phyloP scores from a whole-genome alignment of 2,888 invertebrate species.

The Nezara viridula region DNA sequence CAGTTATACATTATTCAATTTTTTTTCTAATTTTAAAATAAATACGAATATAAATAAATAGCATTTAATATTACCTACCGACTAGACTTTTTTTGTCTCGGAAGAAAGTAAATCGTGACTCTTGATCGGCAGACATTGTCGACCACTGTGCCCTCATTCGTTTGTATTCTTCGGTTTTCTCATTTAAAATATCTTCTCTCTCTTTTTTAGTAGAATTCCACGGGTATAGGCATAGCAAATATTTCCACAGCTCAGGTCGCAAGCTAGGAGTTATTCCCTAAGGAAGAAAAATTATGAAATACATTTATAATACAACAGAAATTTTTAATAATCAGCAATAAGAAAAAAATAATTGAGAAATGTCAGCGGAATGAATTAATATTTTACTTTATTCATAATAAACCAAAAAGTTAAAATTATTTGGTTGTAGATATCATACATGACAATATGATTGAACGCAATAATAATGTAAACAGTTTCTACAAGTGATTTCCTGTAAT shows the following conservation, averaged over 20 bases:
- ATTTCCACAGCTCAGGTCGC: conserved; percentile 93
- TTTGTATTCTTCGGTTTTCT: conserved; percentile 88
- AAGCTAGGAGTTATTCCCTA: conserved; percentile 85
- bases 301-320: not conserved
- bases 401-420: no score
- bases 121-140: conserved; percentile 88
- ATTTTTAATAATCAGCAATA: not conserved
- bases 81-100: conserved; percentile 93
- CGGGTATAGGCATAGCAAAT: conserved; percentile 87
- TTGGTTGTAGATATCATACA: no score
- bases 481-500: no score
- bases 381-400: no score
- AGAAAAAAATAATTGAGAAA: not conserved
- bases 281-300: conserved; percentile 23
- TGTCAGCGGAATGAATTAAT: no score
- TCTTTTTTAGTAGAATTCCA: conserved; percentile 86
- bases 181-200: conserved; percentile 78
- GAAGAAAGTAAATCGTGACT: conserved; percentile 87
- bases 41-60: not conserved
- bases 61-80: conserved; percentile 69
- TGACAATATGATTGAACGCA: no score
- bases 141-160: conserved; percentile 98
- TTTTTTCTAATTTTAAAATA: not conserved
- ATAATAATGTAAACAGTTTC: no score
- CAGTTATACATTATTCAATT: not conserved